Evolutionary conservation across 2,888 invertebrate genomes (phyloP), one percentile per base, ranked within the genome.

Genomic region (Mechanitis messenoides): DNA sequence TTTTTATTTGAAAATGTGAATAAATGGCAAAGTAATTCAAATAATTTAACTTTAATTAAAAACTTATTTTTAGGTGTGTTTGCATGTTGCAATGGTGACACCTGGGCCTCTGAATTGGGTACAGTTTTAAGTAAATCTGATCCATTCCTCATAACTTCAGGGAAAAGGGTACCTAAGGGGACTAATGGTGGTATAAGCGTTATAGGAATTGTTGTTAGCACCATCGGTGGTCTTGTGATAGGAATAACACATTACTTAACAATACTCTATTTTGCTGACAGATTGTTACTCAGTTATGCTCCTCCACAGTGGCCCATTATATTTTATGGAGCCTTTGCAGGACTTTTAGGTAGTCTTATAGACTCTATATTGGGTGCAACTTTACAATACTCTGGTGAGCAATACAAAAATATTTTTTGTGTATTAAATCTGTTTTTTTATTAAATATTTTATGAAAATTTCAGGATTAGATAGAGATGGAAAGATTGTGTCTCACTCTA

Each of bases 31-130:
- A 20, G 6, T 55, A 50, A 53, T 31, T 28, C 7, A 7, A 50
- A 3, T 3, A 28, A 31, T 50, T 28, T 28, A 31, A 31, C 31
- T 50, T 1, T 31, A 7, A 20, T 47, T 47, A 47, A 47, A 7
- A 6, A 42, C 9, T n/a, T 28, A 5, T 50, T 57, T 77, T 50
- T 79, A 94, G 94, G 94, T 71, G 92, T 95, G 0, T 91, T 96
- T 73, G 93, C 96, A 12, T 95, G 95, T 75, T 94, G 94, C 71
- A 95, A 95, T 78, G 97, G 97, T 0, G 97, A 97, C 76, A 97
- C 97, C 0, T 96, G 96, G 95, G 95, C 97, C 56, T 97, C 96
- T 46, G 97, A 97, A 85, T 80, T 97, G 28, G 97, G 96, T 1
- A 91, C 94, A 45, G 97, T 95, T 0, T 78, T 95, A 31, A 92